These are phyloP conservation scores for Siphonodentalium dalli DNA, from an alignment of 2,888 invertebrate genomes.

Conservation along the genomic window DNA sequence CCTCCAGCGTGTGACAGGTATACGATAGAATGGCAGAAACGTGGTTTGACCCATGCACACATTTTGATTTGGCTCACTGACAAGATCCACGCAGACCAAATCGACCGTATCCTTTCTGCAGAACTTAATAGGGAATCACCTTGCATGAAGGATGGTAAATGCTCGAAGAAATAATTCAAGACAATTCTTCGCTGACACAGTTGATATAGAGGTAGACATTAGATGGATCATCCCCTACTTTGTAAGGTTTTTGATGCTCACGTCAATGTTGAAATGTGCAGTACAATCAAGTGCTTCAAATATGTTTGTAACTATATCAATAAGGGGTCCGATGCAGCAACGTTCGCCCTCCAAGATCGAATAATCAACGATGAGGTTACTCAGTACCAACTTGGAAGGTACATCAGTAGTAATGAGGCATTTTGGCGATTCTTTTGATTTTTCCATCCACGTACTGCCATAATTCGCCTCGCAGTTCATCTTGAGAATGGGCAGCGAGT, in stretches of 20 bases:
- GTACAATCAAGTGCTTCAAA: constrained; percentile 64
- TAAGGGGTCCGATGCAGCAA: too few relatives aligned
- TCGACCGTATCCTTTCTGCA: constrained; percentile 34
- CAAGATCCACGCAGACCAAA: constrained; percentile 32
- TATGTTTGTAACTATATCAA: too few relatives aligned
- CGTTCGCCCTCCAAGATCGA: background rate
- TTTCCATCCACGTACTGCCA: constrained; percentile 55
- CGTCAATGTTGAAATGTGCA: constrained; percentile 61
- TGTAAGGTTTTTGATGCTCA: constrained; percentile 54
- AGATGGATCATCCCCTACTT: constrained; percentile 30
- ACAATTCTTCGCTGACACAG: background rate
- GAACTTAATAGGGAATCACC: constrained; percentile 39
- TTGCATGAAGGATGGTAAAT: constrained; percentile 63
- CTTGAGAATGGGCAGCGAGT: too few relatives aligned
- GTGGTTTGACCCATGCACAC: constrained; percentile 51
- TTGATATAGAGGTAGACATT: constrained; percentile 18
- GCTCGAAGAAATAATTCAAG: constrained; percentile 55
- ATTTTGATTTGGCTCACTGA: constrained; percentile 36
- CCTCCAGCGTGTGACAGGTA: constrained; percentile 30
- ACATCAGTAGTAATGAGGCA: constrained; percentile 54
- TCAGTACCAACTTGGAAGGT: constrained; percentile 53
- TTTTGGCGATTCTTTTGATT: constrained; percentile 51
- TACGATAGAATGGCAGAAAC: constrained; percentile 57
- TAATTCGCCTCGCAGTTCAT: constrained; percentile 38
- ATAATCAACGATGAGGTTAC: constrained; percentile 45